These are phyloP conservation scores for Brachyhypopomus gauderio DNA, from an alignment of 2,113 vertebrate species.

Conservation along the genomic window DNA sequence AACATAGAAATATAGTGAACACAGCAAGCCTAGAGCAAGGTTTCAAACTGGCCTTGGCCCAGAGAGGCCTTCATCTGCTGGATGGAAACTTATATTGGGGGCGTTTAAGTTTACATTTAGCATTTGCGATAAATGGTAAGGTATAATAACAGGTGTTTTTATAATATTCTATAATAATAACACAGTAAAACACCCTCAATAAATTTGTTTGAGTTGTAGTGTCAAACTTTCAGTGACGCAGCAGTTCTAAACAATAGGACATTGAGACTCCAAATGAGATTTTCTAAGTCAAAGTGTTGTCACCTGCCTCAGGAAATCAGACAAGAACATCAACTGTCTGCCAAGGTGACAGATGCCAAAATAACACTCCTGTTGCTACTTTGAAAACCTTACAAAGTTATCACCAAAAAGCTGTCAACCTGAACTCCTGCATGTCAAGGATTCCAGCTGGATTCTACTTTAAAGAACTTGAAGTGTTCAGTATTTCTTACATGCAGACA, in stretches of 20 bases:
- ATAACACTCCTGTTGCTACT: background rate
- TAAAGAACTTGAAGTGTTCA: background rate
- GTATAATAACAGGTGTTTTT: background rate
- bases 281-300: conserved; percentile 25
- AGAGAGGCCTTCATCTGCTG: conserved; percentile 23
- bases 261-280: background rate
- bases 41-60: conserved; percentile 30
- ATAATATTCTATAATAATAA: background rate
- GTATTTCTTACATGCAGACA: background rate
- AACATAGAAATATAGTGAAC: background rate
- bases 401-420: background rate
- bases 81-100: conserved; percentile 13
- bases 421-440: background rate
- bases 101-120: background rate
- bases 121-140: conserved; percentile 20
- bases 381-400: background rate
- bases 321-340: conserved; percentile 5
- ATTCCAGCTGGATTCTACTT: background rate
- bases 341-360: background rate
- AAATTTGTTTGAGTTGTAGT: background rate
- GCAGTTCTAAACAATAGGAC: conserved; percentile 7
- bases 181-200: background rate
- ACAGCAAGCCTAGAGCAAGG: conserved; percentile 34
- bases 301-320: conserved; percentile 1
- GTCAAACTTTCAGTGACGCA: conserved; percentile 26